A percentile compares a stretch with the other conserved stretches of the same genome.
These are phyloP conservation scores for Lacerta bilineata DNA, from an alignment of 2,797 vertebrate genomes.

Conservation along the genomic window DNA sequence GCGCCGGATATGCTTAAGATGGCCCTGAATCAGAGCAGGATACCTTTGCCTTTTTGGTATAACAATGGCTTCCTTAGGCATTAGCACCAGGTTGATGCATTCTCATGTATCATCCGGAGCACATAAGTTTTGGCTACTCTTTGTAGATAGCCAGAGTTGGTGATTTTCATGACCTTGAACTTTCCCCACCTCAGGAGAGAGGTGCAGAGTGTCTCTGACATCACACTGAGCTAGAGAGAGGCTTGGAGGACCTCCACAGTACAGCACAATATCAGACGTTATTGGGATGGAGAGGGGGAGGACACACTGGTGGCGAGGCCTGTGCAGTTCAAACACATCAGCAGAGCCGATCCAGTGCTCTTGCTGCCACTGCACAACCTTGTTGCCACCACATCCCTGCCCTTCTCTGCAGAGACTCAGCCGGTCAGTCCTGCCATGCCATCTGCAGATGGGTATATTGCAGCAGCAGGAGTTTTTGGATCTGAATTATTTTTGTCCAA, in stretches of 20 bases:
- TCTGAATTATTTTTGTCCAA: neutral
- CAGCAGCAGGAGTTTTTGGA: neutral
- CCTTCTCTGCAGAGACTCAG: neutral
- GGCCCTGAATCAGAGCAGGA: neutral
- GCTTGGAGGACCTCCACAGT: neutral
- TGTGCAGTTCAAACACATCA: no score
- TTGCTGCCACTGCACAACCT: neutral
- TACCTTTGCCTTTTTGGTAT: neutral
- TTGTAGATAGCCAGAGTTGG: neutral
- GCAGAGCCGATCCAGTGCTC: neutral
- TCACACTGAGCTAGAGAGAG: neutral
- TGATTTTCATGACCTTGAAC: neutral
- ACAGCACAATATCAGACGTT: neutral
- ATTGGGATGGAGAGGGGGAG: no score
- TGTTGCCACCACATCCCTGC: neutral
- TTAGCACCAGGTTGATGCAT: neutral
- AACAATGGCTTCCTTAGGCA: neutral
- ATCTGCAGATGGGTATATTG: neutral
- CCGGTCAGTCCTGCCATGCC: neutral
- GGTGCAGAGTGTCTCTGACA: neutral
- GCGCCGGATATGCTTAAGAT: no score
- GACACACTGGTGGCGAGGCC: no score
- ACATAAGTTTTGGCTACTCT: neutral
- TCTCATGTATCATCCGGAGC: neutral
- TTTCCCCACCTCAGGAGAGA: neutral